Percentiles rank a stretch among this genome's conserved stretches.
Conservation (phyloP, 2,113 vertebrate genomes). For the Hippocampus zosterae region DNA sequence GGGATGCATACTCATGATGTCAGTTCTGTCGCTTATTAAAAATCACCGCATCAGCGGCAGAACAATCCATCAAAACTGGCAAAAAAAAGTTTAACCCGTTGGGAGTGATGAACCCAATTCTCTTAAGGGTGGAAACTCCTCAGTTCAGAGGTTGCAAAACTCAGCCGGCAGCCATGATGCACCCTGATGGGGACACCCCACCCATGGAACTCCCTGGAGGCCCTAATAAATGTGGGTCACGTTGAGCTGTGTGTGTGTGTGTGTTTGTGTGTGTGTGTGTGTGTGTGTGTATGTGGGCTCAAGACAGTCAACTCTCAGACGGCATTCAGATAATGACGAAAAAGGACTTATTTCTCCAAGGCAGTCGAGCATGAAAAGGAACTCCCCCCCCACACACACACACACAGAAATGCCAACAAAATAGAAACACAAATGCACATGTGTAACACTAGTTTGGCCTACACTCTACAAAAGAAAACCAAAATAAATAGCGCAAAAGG, state of each 20-base stretch:
- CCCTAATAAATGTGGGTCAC: slow-evolving; percentile 64
- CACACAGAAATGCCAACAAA: slow-evolving; percentile 6
- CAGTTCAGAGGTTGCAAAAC: slow-evolving; percentile 20
- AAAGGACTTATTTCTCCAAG: slow-evolving; percentile 47
- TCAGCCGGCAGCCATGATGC: slow-evolving; percentile 10
- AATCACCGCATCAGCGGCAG: slow-evolving; percentile 10
- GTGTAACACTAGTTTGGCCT: slow-evolving; percentile 5
- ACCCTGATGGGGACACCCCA: slow-evolving; percentile 25
- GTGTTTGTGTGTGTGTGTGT: slow-evolving; percentile 14
- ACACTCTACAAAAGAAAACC: slow-evolving; percentile 17
- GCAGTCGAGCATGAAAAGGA: slow-evolving; percentile 41
- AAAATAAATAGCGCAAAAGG: not conserved
- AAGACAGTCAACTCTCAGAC: slow-evolving; percentile 47
- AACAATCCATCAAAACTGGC: not conserved
- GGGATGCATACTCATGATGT: not conserved
- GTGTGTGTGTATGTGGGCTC: slow-evolving; percentile 8
- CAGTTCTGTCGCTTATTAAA: not conserved
- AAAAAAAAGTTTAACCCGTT: not conserved
- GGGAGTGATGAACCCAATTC: slow-evolving; percentile 7
- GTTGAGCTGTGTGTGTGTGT: slow-evolving; percentile 24
- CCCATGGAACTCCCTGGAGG: slow-evolving; percentile 39
- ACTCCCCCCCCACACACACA: slow-evolving; percentile 1
- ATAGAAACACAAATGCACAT: slow-evolving; percentile 13
- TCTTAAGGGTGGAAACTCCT: slow-evolving; percentile 2
- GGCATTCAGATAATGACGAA: slow-evolving; percentile 57